Base-by-base conservation (phyloP, 2,888 invertebrate species). In the Caenorhabditis sp. region DNA sequence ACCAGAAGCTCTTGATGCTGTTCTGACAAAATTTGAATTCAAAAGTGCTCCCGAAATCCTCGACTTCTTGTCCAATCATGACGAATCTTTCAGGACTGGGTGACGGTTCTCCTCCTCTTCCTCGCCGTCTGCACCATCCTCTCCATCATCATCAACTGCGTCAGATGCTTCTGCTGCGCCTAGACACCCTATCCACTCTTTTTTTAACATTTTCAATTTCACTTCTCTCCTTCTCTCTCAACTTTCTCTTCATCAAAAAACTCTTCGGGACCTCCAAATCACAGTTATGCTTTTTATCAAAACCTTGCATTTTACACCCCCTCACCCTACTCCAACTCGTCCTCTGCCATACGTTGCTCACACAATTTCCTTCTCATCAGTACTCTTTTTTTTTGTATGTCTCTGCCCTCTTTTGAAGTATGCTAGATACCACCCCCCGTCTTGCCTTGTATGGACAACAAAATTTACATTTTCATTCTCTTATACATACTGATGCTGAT, bases 81-180 rank as follows among this genome's bases (percentile, higher is more conserved):
- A n/a, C n/a, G 31, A 31, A 31, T 31, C 7, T 31, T 31, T 31
- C 79, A 90, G 85, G 90, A 90, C 49, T 90, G 90, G 90, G 89
- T 87, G 24, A 77, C 86, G 70, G 86, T 86, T 26, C 73, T 90
- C 28, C 80, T 90, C 54, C 83, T 84, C 49, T 68, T 90, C 59
- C 69, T 90, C 58, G 82, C 88, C 61, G 69, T 87, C 56, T 81
- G 86, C 84, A 86, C 89, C 74, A 81, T 90, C 66, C 77, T 89
- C 72, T 82, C 85, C 51, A 86, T 88, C 77, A 84, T 90, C 80
- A 86, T 90, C 82, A 90, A 90, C 80, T 75, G 88, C 73, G 75
- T 90, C 74, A 83, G 89, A 73, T 90, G 90, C 84, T 79, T 90
- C 70, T 90, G 85, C 85, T 90, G 90, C 70, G 75, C 74, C 22